These are phyloP conservation scores for Diarsia dahlii DNA, from an alignment of 2,888 invertebrate species.

Conservation along the genomic window DNA sequence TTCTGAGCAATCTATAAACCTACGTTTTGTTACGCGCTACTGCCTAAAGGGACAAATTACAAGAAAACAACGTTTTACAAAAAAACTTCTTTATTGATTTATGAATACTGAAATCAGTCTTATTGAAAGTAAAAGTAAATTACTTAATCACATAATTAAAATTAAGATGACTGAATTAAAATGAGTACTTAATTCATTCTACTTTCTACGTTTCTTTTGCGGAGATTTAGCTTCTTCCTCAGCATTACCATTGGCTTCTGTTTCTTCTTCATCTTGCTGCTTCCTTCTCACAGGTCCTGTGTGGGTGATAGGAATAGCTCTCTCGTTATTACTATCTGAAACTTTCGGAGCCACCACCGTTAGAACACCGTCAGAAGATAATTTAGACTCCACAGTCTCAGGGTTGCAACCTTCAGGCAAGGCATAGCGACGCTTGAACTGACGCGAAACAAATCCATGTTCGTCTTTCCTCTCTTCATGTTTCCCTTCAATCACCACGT, in stretches of 20 bases:
- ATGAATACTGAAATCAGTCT: conserved; percentile 62
- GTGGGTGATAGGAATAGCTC: conserved; percentile 91
- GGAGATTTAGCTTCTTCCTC: conserved; percentile 73
- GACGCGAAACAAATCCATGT: conserved; percentile 93
- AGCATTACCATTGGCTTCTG: conserved; percentile 64
- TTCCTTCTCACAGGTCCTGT: conserved; percentile 91
- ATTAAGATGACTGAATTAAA: neutral
- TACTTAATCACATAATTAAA: neutral
- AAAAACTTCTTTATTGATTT: conserved; percentile 12
- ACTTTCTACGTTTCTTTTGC: conserved; percentile 81
- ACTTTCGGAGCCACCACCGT: conserved; percentile 92
- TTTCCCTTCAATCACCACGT: conserved; percentile 94
- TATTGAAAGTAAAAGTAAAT: conserved; percentile 14
- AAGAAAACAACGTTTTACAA: conserved; percentile 28
- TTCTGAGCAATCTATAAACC: conserved; percentile 19
- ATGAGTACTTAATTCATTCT: conserved; percentile 13
- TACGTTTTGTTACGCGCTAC: conserved; percentile 1
- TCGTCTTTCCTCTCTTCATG: conserved; percentile 95
- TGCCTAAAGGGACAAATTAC: neutral
- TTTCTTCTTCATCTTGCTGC: conserved; percentile 76
- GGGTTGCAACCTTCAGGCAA: conserved; percentile 94
- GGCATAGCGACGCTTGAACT: conserved; percentile 94
- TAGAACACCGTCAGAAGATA: conserved; percentile 94
- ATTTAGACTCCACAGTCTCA: conserved; percentile 92
- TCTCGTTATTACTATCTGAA: conserved; percentile 80